Evolutionary conservation across 1,140 invertebrate genomes (phyloP).

Genomic region (Trachymyrmex septentrionalis): DNA sequence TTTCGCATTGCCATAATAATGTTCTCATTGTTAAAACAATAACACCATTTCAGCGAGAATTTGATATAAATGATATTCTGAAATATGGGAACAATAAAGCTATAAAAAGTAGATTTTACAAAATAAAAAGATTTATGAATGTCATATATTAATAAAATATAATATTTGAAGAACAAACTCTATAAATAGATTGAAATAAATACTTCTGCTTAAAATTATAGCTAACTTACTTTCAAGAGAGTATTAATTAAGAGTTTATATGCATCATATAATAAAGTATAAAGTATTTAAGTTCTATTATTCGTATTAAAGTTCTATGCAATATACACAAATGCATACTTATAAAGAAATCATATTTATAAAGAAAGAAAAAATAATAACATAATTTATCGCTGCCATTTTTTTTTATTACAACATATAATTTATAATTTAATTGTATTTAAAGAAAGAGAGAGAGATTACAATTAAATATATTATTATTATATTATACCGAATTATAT

Average conservation of each 20-base stretch:
- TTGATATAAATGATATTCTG: not conserved
- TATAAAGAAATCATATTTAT: not conserved
- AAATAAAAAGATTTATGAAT: not conserved
- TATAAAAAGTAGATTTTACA: not conserved
- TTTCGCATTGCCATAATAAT: slow-evolving; percentile 18
- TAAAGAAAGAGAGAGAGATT: too few relatives aligned
- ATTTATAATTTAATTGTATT: too few relatives aligned
- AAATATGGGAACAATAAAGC: not conserved
- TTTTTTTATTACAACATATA: too few relatives aligned
- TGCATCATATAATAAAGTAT: not conserved
- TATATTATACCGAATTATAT: too few relatives aligned
- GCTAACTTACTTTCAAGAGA: not conserved
- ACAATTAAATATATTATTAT: too few relatives aligned
- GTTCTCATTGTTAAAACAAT: slow-evolving; percentile 25
- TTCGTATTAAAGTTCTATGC: too few relatives aligned
- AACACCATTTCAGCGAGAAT: slow-evolving; percentile 9
- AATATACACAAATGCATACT: not conserved
- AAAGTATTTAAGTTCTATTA: too few relatives aligned
- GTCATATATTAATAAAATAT: too few relatives aligned
- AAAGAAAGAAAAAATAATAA: not conserved
- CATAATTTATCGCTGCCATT: not conserved
- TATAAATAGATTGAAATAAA: too few relatives aligned
- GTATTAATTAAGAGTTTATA: not conserved
- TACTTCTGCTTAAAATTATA: too few relatives aligned
- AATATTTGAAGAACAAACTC: too few relatives aligned